Conservation (phyloP, 2,888 invertebrate genomes). For the Trachelus stipa region DNA sequence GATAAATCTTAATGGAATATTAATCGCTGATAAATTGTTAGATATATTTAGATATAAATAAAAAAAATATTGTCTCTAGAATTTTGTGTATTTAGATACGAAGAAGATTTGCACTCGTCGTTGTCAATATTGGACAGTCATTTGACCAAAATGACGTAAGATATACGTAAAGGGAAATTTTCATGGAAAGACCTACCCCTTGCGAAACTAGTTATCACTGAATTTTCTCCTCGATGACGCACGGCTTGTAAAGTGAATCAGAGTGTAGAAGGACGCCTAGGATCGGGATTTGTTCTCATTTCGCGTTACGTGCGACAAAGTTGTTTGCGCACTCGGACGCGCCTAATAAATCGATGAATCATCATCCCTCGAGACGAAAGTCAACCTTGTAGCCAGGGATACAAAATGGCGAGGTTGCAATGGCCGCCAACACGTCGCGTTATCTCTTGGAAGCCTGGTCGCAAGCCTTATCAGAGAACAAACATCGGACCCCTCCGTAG, state of each 20-base stretch:
- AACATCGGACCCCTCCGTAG: constrained; percentile 48
- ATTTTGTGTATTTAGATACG: not conserved
- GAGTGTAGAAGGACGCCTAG: constrained; percentile 26
- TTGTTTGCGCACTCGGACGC: constrained; percentile 17
- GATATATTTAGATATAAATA: not conserved
- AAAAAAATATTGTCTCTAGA: not conserved
- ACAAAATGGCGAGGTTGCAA: constrained; percentile 43
- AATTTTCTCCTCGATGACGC: constrained; percentile 18
- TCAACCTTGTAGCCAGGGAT: constrained; percentile 13
- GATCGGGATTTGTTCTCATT: constrained; percentile 4
- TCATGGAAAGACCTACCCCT: not conserved
- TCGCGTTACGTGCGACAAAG: constrained; percentile 11
- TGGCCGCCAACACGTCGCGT: constrained; percentile 32
- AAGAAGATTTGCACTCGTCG: not conserved
- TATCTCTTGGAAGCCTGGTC: constrained; percentile 23
- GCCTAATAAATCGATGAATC: constrained; percentile 29
- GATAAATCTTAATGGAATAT: not conserved
- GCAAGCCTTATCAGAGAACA: constrained; percentile 54
- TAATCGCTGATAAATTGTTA: not conserved
- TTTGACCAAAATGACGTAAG: not conserved
- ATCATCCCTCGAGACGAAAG: constrained; percentile 23
- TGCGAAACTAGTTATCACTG: not conserved
- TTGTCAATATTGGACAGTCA: not conserved
- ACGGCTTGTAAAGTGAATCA: constrained; percentile 40
- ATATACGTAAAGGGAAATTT: not conserved